Evolutionary conservation across 1,140 invertebrate species (phyloP).

Genomic region (Danaus plexippus): DNA sequence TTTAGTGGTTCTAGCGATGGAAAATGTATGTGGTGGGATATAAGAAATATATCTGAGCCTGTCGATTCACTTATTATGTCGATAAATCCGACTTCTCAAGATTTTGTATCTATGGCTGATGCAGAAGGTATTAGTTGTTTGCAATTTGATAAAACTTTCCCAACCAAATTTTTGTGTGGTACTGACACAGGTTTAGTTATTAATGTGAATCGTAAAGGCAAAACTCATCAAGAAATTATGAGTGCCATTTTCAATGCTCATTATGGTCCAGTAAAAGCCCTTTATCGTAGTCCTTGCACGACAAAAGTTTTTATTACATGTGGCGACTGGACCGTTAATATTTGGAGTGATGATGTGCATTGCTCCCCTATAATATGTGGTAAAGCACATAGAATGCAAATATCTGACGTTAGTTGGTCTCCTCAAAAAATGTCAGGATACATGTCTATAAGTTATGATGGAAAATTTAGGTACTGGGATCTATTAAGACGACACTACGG

Average conservation of each 20-base stretch:
- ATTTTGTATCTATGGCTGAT: constrained; percentile 72
- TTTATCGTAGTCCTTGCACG: constrained; percentile 88
- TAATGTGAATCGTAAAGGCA: constrained; percentile 83
- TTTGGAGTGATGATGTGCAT: constrained; percentile 91
- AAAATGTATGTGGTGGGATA: constrained; percentile 87
- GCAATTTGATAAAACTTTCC: constrained; percentile 88
- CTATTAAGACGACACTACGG: constrained; percentile 85
- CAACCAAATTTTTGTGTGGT: constrained; percentile 79
- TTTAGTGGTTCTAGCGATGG: constrained; percentile 91
- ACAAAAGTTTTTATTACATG: constrained; percentile 91
- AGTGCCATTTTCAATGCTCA: constrained; percentile 74
- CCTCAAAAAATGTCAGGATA: constrained; percentile 84
- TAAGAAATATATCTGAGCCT: constrained; percentile 80
- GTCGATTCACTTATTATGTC: constrained; percentile 77
- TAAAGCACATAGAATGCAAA: constrained; percentile 74
- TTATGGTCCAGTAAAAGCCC: constrained; percentile 82
- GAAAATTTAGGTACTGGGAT: constrained; percentile 91
- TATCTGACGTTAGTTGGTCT: constrained; percentile 87
- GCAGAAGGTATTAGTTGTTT: constrained; percentile 81
- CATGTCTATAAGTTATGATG: constrained; percentile 84
- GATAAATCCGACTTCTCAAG: constrained; percentile 74
- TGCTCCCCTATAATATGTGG: constrained; percentile 88
- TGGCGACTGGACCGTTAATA: constrained; percentile 87
- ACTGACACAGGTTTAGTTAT: constrained; percentile 82
- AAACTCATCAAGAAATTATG: constrained; percentile 81